Evolutionary conservation across 2,113 vertebrate genomes (phyloP).

Genomic region (Rallus limicola): DNA sequence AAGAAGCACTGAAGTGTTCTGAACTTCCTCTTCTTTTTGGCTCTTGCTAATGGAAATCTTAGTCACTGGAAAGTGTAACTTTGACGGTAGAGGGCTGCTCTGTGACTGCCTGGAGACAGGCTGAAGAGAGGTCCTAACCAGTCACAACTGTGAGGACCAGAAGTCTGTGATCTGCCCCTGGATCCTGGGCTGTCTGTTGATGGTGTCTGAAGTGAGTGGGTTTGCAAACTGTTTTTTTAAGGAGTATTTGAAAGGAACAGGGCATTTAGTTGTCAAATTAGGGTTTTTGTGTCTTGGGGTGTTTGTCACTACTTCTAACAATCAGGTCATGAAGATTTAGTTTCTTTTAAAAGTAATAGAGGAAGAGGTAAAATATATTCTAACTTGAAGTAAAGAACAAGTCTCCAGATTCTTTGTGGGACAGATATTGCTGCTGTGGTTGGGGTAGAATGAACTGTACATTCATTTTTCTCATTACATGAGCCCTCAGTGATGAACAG

Average conservation of each 20-base stretch:
- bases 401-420: neutral
- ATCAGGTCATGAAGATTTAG: neutral
- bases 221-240: neutral
- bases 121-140: neutral
- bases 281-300: neutral
- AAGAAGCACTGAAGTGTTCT: neutral
- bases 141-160: neutral
- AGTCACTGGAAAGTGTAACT: neutral
- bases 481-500: neutral
- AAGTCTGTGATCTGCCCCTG: neutral
- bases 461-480: neutral
- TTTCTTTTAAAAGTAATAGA: neutral
- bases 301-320: neutral
- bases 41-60: neutral
- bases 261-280: neutral
- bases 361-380: neutral
- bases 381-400: neutral
- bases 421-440: neutral
- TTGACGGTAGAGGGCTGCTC: neutral
- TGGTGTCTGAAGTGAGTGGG: fast-evolving
- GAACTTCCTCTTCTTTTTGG: neutral
- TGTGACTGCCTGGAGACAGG: neutral
- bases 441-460: neutral
- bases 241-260: neutral
- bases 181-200: neutral